Evolutionary conservation across 2,113 vertebrate species (phyloP), one percentile per base, ranked within the genome.

Genomic region (Bos taurus): DNA sequence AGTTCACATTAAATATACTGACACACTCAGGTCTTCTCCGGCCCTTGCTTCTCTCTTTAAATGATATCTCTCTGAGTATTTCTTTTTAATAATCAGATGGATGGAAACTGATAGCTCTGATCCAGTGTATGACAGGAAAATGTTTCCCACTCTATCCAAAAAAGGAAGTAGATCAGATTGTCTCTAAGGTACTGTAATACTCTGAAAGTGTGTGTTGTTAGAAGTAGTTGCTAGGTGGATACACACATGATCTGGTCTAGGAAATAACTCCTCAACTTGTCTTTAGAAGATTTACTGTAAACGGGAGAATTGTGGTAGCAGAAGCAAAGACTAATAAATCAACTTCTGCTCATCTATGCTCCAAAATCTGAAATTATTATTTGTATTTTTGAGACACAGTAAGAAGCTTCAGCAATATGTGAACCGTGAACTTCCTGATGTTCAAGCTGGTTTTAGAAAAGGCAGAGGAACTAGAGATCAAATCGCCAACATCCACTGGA

Each of bases 371-470:
- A 92, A 95, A 89, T 50, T 83, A 91, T 91, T 59, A 77, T 67
- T 95, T 92, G 36, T 92, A 52, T 33, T 96, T 94, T 83, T 94
- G 88, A 95, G 57, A 81, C 23, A 95, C 8, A 50, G 16, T 80
- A 78, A 80, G 33, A 62, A 62, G 30, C 30, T 62, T 62, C 30
- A 62, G 60, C 3, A 62, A 33, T 62, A 62, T 0, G 6, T 16
- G 30, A 62, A 62, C 28, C 7, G 26, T 7, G 28, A 62, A 62
- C 30, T 16, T 33, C 30, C 30, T 16, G 30, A 33, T 62, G 30
- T 33, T 62, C 60, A 62, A 4, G 60, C 30, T 33, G 14, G 60
- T 62, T 62, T 62, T 62, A 33, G 1, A 62, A 1, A 62, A 62
- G 30, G 60, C 60, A 62, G 30, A 62, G 60, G 60, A 62, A 62